Evolutionary conservation across 2,797 vertebrate species (phyloP).

Genomic region (Eulemur albifrons): DNA sequence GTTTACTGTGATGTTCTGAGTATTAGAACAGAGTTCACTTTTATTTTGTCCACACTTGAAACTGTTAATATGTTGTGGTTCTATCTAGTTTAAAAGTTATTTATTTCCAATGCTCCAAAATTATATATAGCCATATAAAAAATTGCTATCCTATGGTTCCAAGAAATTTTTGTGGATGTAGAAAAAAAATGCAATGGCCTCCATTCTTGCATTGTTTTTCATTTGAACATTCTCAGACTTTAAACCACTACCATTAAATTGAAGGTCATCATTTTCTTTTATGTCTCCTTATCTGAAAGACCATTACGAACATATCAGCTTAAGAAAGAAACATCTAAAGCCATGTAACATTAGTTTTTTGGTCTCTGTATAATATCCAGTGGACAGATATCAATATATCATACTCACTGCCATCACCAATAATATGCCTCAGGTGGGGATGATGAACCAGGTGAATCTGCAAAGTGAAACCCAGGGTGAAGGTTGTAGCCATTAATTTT

Average conservation of each 20-base stretch:
- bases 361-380: neutral
- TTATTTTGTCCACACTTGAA: neutral
- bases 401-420: neutral
- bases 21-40: neutral
- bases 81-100: neutral
- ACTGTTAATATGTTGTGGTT: neutral
- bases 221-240: neutral
- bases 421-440: neutral
- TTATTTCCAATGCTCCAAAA: neutral
- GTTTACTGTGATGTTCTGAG: neutral
- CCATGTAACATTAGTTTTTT: neutral
- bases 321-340: slow-evolving; percentile 19
- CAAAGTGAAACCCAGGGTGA: neutral
- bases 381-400: neutral
- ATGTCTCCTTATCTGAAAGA: slow-evolving; percentile 6
- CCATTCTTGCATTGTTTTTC: slow-evolving; percentile 13
- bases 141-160: neutral
- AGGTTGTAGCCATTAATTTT: slow-evolving; percentile 18
- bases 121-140: neutral
- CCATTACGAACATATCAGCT: neutral
- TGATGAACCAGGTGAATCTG: neutral
- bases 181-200: neutral
- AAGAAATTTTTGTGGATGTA: neutral
- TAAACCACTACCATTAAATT: neutral
- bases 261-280: slow-evolving; percentile 38